Evolutionary conservation across 64 coral and sea anemone genomes (phyloP).

Genomic region (Acropora tenuis): DNA sequence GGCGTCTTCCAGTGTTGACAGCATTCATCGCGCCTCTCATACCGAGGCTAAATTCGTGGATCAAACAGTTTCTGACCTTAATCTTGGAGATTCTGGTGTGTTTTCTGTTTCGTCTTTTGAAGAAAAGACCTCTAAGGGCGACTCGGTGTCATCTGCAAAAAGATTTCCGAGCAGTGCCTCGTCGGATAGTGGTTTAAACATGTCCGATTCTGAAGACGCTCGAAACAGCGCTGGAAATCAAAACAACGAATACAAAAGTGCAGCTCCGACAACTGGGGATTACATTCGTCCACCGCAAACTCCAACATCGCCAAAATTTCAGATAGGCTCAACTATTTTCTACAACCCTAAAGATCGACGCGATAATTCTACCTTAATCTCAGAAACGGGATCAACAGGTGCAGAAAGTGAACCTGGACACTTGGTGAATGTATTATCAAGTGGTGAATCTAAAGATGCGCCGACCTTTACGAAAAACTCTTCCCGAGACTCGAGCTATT

Average conservation of each 20-base stretch:
- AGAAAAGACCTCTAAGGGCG: neutral
- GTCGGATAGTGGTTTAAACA: slow-evolving; percentile 33
- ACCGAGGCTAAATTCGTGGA: neutral
- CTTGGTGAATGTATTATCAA: neutral
- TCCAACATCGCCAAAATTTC: slow-evolving; percentile 28
- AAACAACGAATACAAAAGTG: neutral
- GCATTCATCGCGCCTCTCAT: neutral
- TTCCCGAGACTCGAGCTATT: neutral
- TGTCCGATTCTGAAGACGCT: slow-evolving; percentile 9
- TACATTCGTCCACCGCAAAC: neutral
- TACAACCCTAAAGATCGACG: slow-evolving; percentile 17
- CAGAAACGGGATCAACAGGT: neutral
- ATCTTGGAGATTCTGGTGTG: slow-evolving; percentile 11
- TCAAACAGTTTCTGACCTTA: neutral
- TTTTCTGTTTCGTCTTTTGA: neutral
- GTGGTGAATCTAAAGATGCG: neutral
- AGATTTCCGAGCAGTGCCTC: slow-evolving; percentile 31
- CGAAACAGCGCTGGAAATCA: neutral
- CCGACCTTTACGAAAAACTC: neutral
- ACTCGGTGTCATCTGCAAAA: neutral
- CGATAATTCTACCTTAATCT: neutral
- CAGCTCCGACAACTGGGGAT: neutral
- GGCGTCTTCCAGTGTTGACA: neutral
- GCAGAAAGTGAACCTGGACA: neutral
- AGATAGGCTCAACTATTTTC: neutral